Percentiles rank a stretch among this genome's conserved stretches.
These are phyloP conservation scores for Nomada fucata DNA, from an alignment of 2,888 invertebrate species.

Conservation along the genomic window DNA sequence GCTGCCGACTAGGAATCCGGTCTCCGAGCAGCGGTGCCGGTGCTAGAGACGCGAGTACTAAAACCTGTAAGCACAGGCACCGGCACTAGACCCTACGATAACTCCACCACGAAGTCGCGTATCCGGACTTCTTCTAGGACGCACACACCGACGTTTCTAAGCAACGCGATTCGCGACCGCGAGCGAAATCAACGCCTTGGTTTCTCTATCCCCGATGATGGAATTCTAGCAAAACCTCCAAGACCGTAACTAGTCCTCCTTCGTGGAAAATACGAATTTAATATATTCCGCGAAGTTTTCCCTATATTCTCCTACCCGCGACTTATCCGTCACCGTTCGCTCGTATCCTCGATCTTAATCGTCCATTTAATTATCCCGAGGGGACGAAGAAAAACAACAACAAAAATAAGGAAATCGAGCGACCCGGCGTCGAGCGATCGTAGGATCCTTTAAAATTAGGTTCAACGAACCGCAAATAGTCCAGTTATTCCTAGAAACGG, in stretches of 20 bases:
- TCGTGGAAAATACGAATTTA: not conserved
- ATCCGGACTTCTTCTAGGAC: conserved; percentile 37
- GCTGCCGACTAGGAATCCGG: conserved; percentile 70
- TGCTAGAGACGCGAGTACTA: conserved; percentile 47
- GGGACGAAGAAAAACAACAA: not conserved
- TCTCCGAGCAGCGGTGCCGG: conserved; percentile 62
- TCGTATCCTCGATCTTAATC: no score
- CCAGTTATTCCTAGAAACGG: conserved; percentile 32
- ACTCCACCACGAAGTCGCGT: conserved; percentile 38
- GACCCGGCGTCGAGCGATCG: not conserved
- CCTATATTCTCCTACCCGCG: no score
- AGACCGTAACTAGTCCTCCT: not conserved
- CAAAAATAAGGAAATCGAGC: not conserved
- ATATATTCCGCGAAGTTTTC: no score
- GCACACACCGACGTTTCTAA: conserved; percentile 38
- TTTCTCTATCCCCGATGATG: conserved; percentile 48
- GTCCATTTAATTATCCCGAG: not conserved
- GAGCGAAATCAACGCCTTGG: conserved; percentile 42
- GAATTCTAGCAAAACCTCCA: conserved; percentile 38
- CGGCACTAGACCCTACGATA: conserved; percentile 60
- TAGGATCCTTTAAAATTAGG: conserved; percentile 30
- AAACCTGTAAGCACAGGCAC: conserved; percentile 56
- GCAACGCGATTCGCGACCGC: conserved; percentile 41
- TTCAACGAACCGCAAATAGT: conserved; percentile 54
- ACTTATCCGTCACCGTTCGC: no score